A percentile compares a stretch with the other conserved stretches of the same genome.
Conservation (phyloP, 1,140 invertebrate genomes). For the Ips nitidus region DNA sequence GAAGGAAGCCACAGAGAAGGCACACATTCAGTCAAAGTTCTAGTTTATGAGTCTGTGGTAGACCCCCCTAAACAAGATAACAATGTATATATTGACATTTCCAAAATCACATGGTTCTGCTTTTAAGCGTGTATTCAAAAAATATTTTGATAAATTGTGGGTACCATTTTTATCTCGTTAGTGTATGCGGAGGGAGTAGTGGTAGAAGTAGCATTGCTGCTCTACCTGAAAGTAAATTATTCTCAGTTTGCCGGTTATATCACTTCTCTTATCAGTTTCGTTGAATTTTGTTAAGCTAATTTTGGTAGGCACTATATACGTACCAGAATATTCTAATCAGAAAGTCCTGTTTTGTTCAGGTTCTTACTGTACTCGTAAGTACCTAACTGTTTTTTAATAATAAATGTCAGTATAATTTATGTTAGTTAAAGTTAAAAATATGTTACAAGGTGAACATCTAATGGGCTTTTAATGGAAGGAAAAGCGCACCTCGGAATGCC, state of each 20-base stretch:
- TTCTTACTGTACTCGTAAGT: not conserved
- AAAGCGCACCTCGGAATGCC: no score
- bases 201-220: not conserved
- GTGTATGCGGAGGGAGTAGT: not conserved
- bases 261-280: conserved; percentile 10
- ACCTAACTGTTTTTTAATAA: no score
- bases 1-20: no score
- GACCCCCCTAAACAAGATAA: no score
- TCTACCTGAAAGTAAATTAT: conserved; percentile 5
- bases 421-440: not conserved
- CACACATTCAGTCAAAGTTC: no score
- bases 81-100: no score
- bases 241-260: not conserved
- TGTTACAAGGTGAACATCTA: not conserved
- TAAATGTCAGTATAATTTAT: no score
- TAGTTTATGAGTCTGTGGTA: no score
- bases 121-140: not conserved
- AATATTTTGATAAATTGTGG: conserved; percentile 9
- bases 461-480: not conserved
- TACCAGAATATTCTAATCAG: not conserved
- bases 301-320: not conserved
- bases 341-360: not conserved
- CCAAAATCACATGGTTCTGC: no score
- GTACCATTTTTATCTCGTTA: not conserved
- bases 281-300: conserved; percentile 11